phyloP scores from a whole-genome alignment of 2,113 vertebrate species.

The Ammospiza nelsoni region DNA sequence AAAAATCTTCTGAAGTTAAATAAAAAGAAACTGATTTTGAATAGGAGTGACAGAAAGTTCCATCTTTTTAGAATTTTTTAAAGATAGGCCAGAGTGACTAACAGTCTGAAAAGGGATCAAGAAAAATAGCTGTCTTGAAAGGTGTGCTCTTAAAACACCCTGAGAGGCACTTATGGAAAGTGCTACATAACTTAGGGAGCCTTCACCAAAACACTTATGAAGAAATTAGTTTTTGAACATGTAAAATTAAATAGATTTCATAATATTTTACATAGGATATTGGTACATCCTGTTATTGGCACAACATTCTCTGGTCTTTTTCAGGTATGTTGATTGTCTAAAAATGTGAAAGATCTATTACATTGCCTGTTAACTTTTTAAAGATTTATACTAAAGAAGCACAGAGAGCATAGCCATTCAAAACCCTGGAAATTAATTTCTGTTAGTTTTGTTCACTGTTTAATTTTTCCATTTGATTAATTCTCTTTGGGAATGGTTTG shows the following conservation, averaged over 20 bases:
- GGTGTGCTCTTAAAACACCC: background rate
- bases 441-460: background rate
- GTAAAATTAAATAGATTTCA: background rate
- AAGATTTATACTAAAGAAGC: background rate
- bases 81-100: background rate
- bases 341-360: background rate
- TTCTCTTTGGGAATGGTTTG: background rate
- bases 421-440: background rate
- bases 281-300: background rate
- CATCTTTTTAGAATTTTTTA: background rate
- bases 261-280: background rate
- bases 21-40: background rate
- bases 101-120: background rate
- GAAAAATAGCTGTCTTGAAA: background rate
- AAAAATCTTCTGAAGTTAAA: background rate
- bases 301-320: background rate
- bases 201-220: accelerated
- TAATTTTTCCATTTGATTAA: background rate
- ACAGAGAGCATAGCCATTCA: background rate
- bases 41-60: background rate
- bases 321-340: background rate
- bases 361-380: background rate
- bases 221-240: background rate
- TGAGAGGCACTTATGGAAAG: background rate
- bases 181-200: background rate